Evolutionary conservation across 2,113 vertebrate species (phyloP).

Genomic region (Formicarius rufipectus): DNA sequence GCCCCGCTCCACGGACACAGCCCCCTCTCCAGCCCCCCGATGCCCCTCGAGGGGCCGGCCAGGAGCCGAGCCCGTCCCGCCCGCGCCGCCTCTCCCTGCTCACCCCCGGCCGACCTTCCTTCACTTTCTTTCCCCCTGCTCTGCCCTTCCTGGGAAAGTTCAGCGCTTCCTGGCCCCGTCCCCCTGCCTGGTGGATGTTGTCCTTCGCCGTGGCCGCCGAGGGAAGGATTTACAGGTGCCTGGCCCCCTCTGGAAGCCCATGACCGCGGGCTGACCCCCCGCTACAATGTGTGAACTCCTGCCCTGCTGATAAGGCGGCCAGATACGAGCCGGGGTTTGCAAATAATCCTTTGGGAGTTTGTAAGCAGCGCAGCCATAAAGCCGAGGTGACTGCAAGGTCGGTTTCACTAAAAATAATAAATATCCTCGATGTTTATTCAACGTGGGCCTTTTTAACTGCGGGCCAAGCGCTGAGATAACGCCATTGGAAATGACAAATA

Average conservation of each 20-base stretch:
- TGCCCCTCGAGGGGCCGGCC: too few relatives aligned
- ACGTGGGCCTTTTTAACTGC: conserved; percentile 75
- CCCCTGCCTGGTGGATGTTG: conserved; percentile 75
- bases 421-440: conserved; percentile 80
- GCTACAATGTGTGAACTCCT: conserved; percentile 80
- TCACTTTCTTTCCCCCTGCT: conserved; percentile 75
- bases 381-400: conserved; percentile 81
- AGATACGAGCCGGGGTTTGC: conserved; percentile 77
- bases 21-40: too few relatives aligned
- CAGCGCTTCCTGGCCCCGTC: conserved; percentile 80
- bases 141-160: conserved; percentile 83
- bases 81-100: too few relatives aligned
- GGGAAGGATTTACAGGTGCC: conserved; percentile 83
- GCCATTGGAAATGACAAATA: conserved; percentile 78
- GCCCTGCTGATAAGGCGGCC: conserved; percentile 81
- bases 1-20: too few relatives aligned
- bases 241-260: conserved; percentile 78
- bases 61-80: conserved; percentile 26
- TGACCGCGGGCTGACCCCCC: conserved; percentile 79
- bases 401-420: conserved; percentile 81
- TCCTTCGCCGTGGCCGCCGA: conserved; percentile 71
- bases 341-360: conserved; percentile 82
- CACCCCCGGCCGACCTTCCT: conserved; percentile 72
- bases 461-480: conserved; percentile 77
- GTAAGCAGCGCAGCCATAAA: conserved; percentile 78